Evolutionary conservation across 2,888 invertebrate species (phyloP), one percentile per base, ranked within the genome.

Genomic region (Siphlonurus alternatus): DNA sequence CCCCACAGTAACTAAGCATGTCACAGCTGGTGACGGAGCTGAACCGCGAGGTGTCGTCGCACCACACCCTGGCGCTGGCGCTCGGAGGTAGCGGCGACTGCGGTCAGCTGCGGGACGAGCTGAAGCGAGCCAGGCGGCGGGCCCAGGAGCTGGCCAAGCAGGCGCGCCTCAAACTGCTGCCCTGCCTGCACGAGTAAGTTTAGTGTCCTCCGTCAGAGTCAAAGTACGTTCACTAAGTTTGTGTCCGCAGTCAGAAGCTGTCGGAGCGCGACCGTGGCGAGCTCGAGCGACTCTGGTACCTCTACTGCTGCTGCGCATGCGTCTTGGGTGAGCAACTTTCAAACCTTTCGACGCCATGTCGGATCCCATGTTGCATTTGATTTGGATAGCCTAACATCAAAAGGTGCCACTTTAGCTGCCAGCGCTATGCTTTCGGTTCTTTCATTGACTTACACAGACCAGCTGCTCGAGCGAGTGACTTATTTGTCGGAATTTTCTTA

Each of bases 81-180:
- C 64, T 70, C n/a, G 72, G 72, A 53, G 71, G 72, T 25, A 71
- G 71, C 59, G 70, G 71, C 19, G 73, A 73, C 67, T 71, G 72
- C 64, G 71, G 72, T 62, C 70, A 71, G 64, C 69, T 73, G 56
- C 67, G 73, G 24, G 71, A 72, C 65, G 72, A 72, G 66, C 68
- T 73, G 65, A 71, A 72, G 61, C 65, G 70, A 66, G 70, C 71
- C 24, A 66, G 73, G 66, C 68, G 71, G 66, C 70, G 70, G 62
- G 71, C 72, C 61, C 71, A 71, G 66, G 71, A 72, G 67, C 69
- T 71, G 66, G 67, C 66, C 38, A 69, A 67, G 69, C 71, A 67
- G 69, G 69, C 66, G 68, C 70, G 66, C 25, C 59, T 59, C 53
- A 71, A 70, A 61, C 68, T 72, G 53, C 66, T 69, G 62, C 71